Conservation (phyloP, 2,888 invertebrate species). For the Podabrus alpinus region DNA sequence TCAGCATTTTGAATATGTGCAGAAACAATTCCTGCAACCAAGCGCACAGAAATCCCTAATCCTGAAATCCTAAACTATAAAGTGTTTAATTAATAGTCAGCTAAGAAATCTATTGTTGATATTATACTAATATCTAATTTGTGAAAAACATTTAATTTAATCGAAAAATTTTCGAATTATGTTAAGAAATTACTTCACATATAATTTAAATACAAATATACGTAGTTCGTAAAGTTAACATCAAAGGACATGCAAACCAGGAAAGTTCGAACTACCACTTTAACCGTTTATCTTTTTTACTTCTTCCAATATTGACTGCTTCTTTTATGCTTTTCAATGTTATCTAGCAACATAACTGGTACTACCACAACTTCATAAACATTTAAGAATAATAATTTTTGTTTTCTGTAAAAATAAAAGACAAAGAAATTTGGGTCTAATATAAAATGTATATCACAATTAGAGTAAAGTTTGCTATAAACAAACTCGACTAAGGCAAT, state of each 20-base stretch:
- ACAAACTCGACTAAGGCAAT: conserved; percentile 35
- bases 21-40: too few relatives aligned
- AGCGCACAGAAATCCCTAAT: too few relatives aligned
- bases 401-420: neutral
- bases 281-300: neutral
- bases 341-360: neutral
- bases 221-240: neutral
- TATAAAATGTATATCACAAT: conserved; percentile 22
- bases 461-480: conserved; percentile 25
- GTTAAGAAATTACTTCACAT: neutral
- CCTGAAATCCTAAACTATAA: too few relatives aligned
- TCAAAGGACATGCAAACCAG: neutral
- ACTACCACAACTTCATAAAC: neutral
- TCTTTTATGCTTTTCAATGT: neutral
- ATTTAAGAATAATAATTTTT: neutral
- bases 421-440: conserved; percentile 9
- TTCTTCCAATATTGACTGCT: neutral
- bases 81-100: too few relatives aligned
- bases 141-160: too few relatives aligned
- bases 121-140: too few relatives aligned
- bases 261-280: neutral
- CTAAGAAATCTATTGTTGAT: too few relatives aligned
- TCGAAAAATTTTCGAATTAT: too few relatives aligned
- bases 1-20: too few relatives aligned
- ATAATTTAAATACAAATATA: neutral